A percentile compares a stretch with the other conserved stretches of the same genome.
Evolutionary conservation across 2,113 vertebrate genomes (phyloP).

Genomic region (Uropsilus gracilis): DNA sequence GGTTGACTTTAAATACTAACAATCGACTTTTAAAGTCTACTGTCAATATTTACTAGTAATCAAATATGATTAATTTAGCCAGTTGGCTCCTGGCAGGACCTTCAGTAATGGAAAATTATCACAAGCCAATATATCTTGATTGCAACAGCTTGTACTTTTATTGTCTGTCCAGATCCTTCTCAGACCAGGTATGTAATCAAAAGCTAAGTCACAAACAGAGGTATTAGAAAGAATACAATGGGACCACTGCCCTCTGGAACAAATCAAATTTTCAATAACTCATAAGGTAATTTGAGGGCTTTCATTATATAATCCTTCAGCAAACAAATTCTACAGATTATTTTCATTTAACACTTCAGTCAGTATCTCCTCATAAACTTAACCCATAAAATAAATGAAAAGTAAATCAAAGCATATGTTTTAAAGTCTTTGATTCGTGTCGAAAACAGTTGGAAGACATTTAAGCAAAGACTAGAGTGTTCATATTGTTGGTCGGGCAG

Average conservation of each 20-base stretch:
- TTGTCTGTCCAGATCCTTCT: slow-evolving; percentile 63
- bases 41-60: slow-evolving; percentile 62
- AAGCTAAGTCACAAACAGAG: slow-evolving; percentile 57
- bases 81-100: slow-evolving; percentile 48
- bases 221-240: slow-evolving; percentile 42
- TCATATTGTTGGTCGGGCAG: slow-evolving; percentile 27
- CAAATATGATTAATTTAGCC: slow-evolving; percentile 60
- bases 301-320: slow-evolving; percentile 50
- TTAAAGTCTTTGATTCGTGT: slow-evolving; percentile 27
- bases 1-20: slow-evolving; percentile 37
- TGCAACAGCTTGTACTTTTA: slow-evolving; percentile 58
- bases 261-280: slow-evolving; percentile 68
- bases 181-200: slow-evolving; percentile 52
- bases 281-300: slow-evolving; percentile 54
- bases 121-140: slow-evolving; percentile 53
- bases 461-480: slow-evolving; percentile 9
- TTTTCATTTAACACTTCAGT: slow-evolving; percentile 18
- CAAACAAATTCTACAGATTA: not conserved
- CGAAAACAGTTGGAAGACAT: slow-evolving; percentile 20
- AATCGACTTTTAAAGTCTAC: slow-evolving; percentile 27
- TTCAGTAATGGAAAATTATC: slow-evolving; percentile 57
- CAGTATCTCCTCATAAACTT: not conserved
- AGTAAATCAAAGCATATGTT: slow-evolving; percentile 49
- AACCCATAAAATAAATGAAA: slow-evolving; percentile 52
- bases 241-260: not conserved